phyloP scores from a whole-genome alignment of 2,113 vertebrate species.

The Hypocryptadius cinnamomeus region DNA sequence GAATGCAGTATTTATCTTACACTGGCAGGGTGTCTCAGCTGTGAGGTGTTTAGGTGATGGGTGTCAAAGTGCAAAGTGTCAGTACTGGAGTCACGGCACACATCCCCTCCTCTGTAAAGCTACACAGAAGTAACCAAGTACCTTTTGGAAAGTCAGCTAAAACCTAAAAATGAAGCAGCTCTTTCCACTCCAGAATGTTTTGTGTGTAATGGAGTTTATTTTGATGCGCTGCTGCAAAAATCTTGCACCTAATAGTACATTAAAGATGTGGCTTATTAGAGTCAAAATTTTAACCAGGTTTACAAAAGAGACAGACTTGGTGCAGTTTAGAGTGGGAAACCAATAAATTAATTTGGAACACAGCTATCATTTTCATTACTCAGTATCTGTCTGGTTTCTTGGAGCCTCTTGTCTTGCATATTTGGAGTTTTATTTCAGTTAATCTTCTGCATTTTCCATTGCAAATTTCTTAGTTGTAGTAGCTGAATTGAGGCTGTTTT shows the following conservation, averaged over 20 bases:
- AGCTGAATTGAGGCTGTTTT: background rate
- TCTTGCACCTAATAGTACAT: background rate
- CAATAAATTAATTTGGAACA: background rate
- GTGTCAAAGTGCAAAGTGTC: background rate
- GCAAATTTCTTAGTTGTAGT: background rate
- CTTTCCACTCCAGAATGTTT: background rate
- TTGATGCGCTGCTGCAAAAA: background rate
- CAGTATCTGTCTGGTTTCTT: background rate
- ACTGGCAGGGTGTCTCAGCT: background rate
- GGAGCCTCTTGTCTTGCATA: background rate
- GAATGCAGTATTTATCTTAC: background rate
- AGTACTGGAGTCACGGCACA: too few species aligned
- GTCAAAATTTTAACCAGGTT: background rate
- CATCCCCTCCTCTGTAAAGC: background rate
- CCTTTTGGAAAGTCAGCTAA: background rate
- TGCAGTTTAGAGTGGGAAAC: background rate
- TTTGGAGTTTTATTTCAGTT: background rate
- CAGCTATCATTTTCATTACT: background rate
- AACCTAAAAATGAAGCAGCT: background rate
- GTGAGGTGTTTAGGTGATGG: background rate
- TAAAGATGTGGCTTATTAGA: background rate
- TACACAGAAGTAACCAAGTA: accelerated
- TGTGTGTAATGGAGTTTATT: background rate
- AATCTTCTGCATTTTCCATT: background rate
- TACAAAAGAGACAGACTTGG: background rate